These are phyloP conservation scores for Malurus cyaneus DNA, from an alignment of 2,113 vertebrate species.

Conservation along the genomic window DNA sequence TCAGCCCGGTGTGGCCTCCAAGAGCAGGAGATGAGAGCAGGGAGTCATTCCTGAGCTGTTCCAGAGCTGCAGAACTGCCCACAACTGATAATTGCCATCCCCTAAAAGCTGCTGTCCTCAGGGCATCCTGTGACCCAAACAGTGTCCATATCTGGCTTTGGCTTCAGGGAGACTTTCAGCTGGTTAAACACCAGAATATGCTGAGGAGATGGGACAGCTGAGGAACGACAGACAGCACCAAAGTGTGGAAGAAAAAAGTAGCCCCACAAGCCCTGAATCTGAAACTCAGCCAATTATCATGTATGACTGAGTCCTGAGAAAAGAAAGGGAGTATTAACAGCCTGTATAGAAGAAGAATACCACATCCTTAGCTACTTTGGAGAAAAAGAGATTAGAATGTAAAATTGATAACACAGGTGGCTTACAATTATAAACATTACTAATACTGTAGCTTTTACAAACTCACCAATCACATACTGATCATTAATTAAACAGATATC, in stretches of 20 bases:
- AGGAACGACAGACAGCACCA: not conserved
- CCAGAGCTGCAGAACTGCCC: rapidly evolving
- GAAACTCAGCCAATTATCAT: no score
- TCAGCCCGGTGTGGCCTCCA: not conserved
- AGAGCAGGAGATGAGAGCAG: not conserved
- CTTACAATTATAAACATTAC: no score
- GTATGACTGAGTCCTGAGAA: no score
- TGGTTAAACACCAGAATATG: not conserved
- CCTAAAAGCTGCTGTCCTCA: not conserved
- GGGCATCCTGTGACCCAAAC: not conserved
- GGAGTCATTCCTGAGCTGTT: not conserved
- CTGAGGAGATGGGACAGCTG: not conserved
- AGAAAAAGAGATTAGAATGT: no score
- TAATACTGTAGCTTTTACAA: no score
- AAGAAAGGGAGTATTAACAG: no score
- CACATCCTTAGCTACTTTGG: no score
- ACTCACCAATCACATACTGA: no score
- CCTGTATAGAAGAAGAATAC: no score
- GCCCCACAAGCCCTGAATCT: no score
- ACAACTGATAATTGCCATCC: not conserved
- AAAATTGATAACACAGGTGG: no score
- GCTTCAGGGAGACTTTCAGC: not conserved
- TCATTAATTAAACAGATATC: no score
- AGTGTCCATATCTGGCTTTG: not conserved
- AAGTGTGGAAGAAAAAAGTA: not conserved